These are phyloP conservation scores for Bombus cullumanus DNA, from an alignment of 1,140 invertebrate species.

Conservation along the genomic window DNA sequence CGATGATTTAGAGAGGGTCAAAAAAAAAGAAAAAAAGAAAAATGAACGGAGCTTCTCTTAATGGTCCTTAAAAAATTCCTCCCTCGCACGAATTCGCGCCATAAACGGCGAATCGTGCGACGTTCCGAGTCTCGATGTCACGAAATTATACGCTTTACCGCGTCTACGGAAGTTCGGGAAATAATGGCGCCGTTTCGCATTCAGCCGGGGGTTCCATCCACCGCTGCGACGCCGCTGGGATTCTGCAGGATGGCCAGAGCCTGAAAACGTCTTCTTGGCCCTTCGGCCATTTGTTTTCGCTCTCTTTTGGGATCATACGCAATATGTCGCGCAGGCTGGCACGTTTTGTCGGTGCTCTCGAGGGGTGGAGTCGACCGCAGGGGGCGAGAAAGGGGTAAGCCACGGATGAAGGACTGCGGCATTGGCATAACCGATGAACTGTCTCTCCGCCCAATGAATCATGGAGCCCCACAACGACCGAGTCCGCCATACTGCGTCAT, in stretches of 20 bases:
- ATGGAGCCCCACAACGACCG: conserved; percentile 50
- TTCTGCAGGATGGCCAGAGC: no score
- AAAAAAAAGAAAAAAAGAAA: not conserved
- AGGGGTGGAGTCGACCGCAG: conserved; percentile 9
- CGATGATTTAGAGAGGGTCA: not conserved
- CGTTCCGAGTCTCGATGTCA: not conserved
- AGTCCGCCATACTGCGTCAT: conserved; percentile 25
- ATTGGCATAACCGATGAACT: conserved; percentile 71
- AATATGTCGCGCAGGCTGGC: conserved; percentile 62
- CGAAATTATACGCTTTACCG: conserved; percentile 29
- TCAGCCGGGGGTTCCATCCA: not conserved
- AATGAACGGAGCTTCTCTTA: not conserved
- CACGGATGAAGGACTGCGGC: conserved; percentile 60
- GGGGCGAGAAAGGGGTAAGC: conserved; percentile 53
- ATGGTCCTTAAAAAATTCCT: conserved; percentile 17
- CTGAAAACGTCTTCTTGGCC: conserved; percentile 54
- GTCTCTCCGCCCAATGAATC: conserved; percentile 68
- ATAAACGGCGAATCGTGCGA: not conserved
- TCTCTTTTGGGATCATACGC: conserved; percentile 62
- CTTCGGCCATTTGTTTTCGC: conserved; percentile 58
- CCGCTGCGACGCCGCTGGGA: no score
- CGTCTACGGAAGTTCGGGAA: not conserved
- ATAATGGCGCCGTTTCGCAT: conserved; percentile 37
- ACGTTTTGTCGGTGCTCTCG: conserved; percentile 58
- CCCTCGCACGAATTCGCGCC: not conserved